Percentiles rank a stretch among this genome's conserved stretches.
phyloP scores from a whole-genome alignment of 2,888 invertebrate genomes.

The Lasioglossum zephyrum region DNA sequence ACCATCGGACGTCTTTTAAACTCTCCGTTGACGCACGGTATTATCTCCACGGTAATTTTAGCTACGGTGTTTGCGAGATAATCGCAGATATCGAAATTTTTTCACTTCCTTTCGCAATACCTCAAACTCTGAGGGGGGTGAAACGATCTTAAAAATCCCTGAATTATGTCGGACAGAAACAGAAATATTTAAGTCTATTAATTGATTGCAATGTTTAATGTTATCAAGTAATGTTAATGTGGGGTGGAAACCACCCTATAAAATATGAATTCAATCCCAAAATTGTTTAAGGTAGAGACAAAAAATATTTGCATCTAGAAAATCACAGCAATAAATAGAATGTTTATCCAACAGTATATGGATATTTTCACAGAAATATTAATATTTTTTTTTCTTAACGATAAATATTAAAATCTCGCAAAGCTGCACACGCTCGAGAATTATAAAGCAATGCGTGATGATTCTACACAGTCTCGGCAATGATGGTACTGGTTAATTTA shows the following conservation, averaged over 20 bases:
- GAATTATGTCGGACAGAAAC: neutral
- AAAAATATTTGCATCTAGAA: neutral
- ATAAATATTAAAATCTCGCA: neutral
- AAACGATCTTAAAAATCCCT: neutral
- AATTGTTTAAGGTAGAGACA: neutral
- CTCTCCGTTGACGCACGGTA: neutral
- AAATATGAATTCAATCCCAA: neutral
- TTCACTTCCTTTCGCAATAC: neutral
- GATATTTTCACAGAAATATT: neutral
- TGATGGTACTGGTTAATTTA: neutral
- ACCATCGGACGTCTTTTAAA: neutral
- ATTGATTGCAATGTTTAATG: neutral
- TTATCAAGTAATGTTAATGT: neutral
- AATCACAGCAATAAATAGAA: neutral
- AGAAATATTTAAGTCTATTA: neutral
- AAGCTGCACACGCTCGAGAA: neutral
- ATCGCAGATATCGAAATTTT: neutral
- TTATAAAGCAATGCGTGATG: neutral
- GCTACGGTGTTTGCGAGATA: neutral
- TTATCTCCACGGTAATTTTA: neutral
- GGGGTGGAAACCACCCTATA: neutral
- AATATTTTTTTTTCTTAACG: neutral
- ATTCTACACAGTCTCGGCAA: neutral
- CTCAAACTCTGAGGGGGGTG: neutral
- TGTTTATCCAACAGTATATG: neutral